Conservation (phyloP, 1,140 invertebrate genomes). For the Papilio xuthus region DNA sequence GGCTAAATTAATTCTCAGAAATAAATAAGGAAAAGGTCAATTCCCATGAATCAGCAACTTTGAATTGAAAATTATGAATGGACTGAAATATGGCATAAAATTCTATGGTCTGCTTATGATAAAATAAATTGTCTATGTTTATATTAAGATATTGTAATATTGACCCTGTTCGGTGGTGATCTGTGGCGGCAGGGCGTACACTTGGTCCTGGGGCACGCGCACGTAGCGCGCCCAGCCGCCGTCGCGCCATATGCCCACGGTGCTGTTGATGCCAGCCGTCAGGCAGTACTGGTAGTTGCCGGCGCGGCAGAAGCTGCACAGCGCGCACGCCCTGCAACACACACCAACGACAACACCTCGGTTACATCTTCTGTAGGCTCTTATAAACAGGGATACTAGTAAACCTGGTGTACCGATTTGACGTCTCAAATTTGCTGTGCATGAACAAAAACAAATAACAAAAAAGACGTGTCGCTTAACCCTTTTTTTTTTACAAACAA, state of each 20-base stretch:
- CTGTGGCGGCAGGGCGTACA: conserved; percentile 80
- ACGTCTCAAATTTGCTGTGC: too few relatives aligned
- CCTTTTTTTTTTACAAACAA: too few relatives aligned
- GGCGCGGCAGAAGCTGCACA: conserved; percentile 83
- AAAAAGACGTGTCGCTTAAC: too few relatives aligned
- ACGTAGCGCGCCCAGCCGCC: conserved; percentile 87
- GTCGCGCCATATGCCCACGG: conserved; percentile 84
- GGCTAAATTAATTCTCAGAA: too few relatives aligned
- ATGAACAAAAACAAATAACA: too few relatives aligned
- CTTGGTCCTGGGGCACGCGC: conserved; percentile 83
- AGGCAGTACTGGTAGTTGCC: conserved; percentile 85
- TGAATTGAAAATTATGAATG: too few relatives aligned
- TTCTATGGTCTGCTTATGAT: neutral
- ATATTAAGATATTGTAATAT: neutral
- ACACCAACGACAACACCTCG: neutral
- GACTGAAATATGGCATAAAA: conserved; percentile 8
- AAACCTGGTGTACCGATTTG: too few relatives aligned
- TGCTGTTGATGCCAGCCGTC: conserved; percentile 83
- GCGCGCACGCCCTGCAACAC: conserved; percentile 77
- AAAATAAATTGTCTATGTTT: too few relatives aligned
- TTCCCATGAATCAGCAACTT: too few relatives aligned
- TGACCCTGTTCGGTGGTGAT: conserved; percentile 83
- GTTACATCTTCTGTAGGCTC: neutral
- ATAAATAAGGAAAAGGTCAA: too few relatives aligned
- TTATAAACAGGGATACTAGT: too few relatives aligned